These are phyloP conservation scores for Ciconia maguari DNA, from an alignment of 2,113 vertebrate species.

Conservation along the genomic window DNA sequence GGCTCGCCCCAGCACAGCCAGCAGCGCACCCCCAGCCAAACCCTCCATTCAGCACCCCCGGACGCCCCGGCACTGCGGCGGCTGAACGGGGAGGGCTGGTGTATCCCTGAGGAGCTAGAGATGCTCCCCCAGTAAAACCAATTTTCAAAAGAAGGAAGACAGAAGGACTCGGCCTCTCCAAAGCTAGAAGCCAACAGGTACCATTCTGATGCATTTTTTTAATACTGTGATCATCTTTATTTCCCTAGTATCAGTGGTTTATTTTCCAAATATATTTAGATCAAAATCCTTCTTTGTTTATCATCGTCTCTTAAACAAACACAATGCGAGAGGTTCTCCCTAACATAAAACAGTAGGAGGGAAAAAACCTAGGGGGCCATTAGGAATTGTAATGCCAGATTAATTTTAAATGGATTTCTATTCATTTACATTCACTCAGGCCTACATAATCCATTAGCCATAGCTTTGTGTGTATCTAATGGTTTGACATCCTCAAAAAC, in stretches of 20 bases:
- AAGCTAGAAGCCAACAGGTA: not conserved
- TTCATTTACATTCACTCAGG: not conserved
- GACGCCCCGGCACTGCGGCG: not conserved
- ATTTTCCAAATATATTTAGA: not conserved
- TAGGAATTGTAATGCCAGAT: conserved; percentile 8
- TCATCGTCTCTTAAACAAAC: not conserved
- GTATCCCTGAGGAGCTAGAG: not conserved
- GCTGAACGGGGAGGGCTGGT: not conserved
- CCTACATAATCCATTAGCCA: not conserved
- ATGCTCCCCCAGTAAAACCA: not conserved
- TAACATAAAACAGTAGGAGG: not conserved
- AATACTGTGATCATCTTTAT: not conserved
- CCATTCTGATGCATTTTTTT: not conserved
- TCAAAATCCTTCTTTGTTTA: not conserved
- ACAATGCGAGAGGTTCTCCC: not conserved
- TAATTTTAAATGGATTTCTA: conserved; percentile 30
- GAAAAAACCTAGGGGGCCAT: not conserved
- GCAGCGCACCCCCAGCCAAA: not conserved
- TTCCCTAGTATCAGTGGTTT: not conserved
- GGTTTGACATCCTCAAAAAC: not conserved
- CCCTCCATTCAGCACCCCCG: not conserved
- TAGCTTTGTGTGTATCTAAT: not conserved
- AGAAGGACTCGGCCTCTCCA: rapidly evolving
- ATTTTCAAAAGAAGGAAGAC: not conserved
- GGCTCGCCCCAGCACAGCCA: not conserved